Conservation (phyloP, 2,888 invertebrate genomes). For the Hirtodrosophila trivittata region DNA sequence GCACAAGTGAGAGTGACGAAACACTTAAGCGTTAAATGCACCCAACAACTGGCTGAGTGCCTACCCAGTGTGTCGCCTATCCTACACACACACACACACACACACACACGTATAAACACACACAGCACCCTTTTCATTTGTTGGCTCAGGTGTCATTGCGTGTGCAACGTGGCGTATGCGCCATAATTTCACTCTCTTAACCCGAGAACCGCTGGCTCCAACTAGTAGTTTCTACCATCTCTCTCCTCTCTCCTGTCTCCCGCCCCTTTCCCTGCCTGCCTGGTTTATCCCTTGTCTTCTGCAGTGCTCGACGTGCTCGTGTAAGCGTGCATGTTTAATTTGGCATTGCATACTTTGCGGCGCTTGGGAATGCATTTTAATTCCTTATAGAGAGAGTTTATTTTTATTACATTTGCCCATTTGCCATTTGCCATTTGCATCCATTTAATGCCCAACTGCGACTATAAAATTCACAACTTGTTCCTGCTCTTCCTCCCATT, state of each 20-base stretch:
- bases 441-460: conserved; percentile 29
- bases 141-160: conserved; percentile 64
- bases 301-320: conserved; percentile 51
- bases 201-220: too few relatives aligned
- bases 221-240: background rate
- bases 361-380: conserved; percentile 54
- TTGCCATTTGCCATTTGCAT: conserved; percentile 14
- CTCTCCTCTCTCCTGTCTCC: background rate
- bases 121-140: background rate
- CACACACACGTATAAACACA: background rate
- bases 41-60: conserved; percentile 54
- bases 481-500: conserved; percentile 6
- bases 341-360: conserved; percentile 63
- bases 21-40: conserved; percentile 75
- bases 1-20: conserved; percentile 68
- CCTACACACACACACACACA: background rate
- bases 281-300: background rate
- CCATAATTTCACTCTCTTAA: conserved; percentile 46
- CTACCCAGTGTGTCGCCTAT: background rate
- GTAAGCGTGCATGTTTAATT: conserved; percentile 74
- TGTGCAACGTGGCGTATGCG: conserved; percentile 61
- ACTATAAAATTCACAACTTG: conserved; percentile 32
- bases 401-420: conserved; percentile 20
- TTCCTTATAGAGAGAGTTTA: conserved; percentile 18
- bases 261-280: background rate